Percentiles rank a stretch among this genome's conserved stretches.
These are phyloP conservation scores for Clarias batrachus DNA, from an alignment of 2,113 vertebrate genomes.

Conservation along the genomic window DNA sequence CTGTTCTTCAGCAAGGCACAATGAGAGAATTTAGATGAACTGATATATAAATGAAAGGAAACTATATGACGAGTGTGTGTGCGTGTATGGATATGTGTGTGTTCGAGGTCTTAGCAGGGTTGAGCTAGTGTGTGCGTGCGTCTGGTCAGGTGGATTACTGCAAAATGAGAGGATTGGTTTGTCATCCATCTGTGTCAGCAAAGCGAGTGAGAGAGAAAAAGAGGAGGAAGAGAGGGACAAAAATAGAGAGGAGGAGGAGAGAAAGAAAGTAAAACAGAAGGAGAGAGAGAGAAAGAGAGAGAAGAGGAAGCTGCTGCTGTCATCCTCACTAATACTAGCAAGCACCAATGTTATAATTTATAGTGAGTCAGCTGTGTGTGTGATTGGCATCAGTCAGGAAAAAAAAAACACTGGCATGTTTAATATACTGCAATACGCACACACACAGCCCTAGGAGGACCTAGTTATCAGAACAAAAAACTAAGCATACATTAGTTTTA, in stretches of 20 bases:
- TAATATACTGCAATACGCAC: not conserved
- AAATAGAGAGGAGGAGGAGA: not conserved
- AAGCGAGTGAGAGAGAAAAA: slow-evolving; percentile 4
- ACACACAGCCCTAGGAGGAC: not conserved
- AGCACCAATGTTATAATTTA: not conserved
- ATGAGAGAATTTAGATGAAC: not conserved
- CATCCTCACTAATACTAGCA: slow-evolving; percentile 3
- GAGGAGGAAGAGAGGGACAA: not conserved
- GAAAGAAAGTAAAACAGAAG: not conserved
- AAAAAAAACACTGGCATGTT: not conserved
- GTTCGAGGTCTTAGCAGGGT: slow-evolving; percentile 52
- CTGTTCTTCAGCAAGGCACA: not conserved
- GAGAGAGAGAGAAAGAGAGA: not conserved
- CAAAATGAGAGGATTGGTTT: slow-evolving; percentile 61
- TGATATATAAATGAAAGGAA: not conserved
- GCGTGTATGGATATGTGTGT: not conserved
- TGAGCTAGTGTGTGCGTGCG: slow-evolving; percentile 27
- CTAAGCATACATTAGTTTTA: not conserved
- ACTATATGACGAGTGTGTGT: not conserved
- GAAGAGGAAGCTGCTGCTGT: slow-evolving; percentile 6
- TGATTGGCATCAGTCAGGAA: not conserved
- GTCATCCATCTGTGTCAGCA: slow-evolving; percentile 63
- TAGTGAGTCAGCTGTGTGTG: slow-evolving; percentile 7
- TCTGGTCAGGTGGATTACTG: slow-evolving; percentile 61
- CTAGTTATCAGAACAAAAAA: not conserved